Conservation (phyloP, 1,140 invertebrate genomes). For the Leptopilina boulardi region DNA sequence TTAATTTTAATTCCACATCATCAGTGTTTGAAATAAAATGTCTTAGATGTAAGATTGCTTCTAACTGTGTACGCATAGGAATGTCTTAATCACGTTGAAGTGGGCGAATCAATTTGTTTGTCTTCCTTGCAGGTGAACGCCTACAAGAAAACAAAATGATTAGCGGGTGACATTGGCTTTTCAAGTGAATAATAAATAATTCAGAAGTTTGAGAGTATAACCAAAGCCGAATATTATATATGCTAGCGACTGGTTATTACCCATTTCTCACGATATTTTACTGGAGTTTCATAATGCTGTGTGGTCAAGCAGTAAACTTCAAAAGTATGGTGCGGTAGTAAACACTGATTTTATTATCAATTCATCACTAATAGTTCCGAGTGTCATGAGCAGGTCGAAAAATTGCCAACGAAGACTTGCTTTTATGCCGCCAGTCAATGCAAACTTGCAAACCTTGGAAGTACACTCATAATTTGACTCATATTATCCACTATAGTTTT, state of each 20-base stretch:
- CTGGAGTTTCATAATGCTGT: background rate
- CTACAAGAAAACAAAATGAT: background rate
- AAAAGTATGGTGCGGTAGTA: background rate
- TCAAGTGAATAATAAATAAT: slow-evolving; percentile 9
- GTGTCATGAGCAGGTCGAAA: background rate
- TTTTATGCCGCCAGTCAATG: background rate
- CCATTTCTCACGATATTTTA: slow-evolving; percentile 11
- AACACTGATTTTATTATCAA: background rate
- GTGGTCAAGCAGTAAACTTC: slow-evolving; percentile 1
- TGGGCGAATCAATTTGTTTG: background rate
- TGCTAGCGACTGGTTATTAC: background rate
- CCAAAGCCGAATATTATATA: background rate
- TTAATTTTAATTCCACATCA: too few relatives aligned
- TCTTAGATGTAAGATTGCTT: too few relatives aligned
- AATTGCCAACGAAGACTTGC: background rate
- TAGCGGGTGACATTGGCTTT: background rate
- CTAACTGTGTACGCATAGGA: too few relatives aligned
- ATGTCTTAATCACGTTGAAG: background rate
- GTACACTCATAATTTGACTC: too few relatives aligned
- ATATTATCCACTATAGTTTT: too few relatives aligned
- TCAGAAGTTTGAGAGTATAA: background rate
- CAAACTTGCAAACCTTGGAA: background rate
- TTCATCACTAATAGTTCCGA: background rate
- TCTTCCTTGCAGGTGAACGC: background rate
- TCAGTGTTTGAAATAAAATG: too few relatives aligned